phyloP scores from a whole-genome alignment of 2,888 invertebrate species.

The Campoletis raptor region DNA sequence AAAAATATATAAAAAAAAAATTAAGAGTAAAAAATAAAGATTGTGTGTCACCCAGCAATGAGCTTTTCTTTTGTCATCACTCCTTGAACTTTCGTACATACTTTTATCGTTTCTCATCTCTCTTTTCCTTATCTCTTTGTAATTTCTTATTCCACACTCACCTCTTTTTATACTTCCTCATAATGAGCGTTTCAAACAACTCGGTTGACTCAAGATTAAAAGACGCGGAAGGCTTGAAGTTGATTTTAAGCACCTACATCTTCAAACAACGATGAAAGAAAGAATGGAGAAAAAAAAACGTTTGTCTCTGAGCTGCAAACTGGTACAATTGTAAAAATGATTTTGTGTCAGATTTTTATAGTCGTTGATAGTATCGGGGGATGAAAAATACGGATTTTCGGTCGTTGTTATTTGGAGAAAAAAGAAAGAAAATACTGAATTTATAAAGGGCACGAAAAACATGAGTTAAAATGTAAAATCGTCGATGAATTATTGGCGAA shows the following conservation, averaged over 20 bases:
- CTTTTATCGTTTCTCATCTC: not conserved
- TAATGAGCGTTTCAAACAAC: constrained; percentile 42
- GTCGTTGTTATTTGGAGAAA: not conserved
- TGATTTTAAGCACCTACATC: constrained; percentile 31
- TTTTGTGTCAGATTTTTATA: not conserved
- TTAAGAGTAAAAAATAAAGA: constrained; percentile 36
- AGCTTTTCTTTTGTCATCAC: constrained; percentile 60
- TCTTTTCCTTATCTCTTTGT: constrained; percentile 2
- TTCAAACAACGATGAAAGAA: not conserved
- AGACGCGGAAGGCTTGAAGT: constrained; percentile 16
- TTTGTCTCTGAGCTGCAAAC: not conserved
- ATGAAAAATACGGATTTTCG: not conserved
- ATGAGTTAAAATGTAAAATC: not conserved
- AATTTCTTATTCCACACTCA: constrained; percentile 5
- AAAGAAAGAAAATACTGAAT: not conserved
- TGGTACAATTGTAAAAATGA: not conserved
- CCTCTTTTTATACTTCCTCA: constrained; percentile 18
- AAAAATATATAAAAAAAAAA: no score
- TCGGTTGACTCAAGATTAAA: constrained; percentile 21
- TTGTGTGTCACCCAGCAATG: constrained; percentile 28
- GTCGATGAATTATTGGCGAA: not conserved
- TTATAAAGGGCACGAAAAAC: not conserved
- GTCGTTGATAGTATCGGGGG: not conserved
- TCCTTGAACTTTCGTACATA: not conserved
- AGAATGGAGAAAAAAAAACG: not conserved